Conservation (phyloP, 2,888 invertebrate species). For the Morinoia aosen region DNA sequence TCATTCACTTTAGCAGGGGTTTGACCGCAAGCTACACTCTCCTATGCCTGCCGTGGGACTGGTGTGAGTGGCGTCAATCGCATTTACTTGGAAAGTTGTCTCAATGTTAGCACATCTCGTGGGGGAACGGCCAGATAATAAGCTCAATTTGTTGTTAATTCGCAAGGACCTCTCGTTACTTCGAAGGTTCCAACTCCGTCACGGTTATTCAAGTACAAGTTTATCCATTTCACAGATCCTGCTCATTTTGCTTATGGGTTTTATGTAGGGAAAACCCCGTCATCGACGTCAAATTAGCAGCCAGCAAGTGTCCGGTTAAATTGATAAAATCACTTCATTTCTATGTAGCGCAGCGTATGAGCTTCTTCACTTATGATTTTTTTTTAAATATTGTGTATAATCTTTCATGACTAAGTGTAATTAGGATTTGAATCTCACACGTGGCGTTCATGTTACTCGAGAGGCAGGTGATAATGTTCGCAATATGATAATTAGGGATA, state of each 20-base stretch:
- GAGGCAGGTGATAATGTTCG: neutral
- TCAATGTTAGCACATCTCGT: neutral
- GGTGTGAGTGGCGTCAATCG: neutral
- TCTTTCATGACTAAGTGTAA: neutral
- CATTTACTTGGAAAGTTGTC: neutral
- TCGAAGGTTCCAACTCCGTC: neutral
- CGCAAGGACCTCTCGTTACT: neutral
- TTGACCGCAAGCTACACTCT: neutral
- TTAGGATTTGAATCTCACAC: neutral
- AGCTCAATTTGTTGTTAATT: neutral
- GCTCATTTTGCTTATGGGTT: neutral
- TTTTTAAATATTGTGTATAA: neutral
- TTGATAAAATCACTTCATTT: neutral
- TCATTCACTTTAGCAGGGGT: neutral
- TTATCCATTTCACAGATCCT: neutral
- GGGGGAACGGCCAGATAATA: neutral
- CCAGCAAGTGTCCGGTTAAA: neutral
- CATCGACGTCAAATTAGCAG: neutral
- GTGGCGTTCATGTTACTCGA: neutral
- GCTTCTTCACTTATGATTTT: neutral
- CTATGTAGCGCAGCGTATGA: neutral
- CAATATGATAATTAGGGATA: neutral
- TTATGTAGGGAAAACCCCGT: neutral
- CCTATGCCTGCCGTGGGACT: neutral
- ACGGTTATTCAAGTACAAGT: neutral